Conservation (phyloP, 1,140 invertebrate species). For the Harpegnathos saltator region DNA sequence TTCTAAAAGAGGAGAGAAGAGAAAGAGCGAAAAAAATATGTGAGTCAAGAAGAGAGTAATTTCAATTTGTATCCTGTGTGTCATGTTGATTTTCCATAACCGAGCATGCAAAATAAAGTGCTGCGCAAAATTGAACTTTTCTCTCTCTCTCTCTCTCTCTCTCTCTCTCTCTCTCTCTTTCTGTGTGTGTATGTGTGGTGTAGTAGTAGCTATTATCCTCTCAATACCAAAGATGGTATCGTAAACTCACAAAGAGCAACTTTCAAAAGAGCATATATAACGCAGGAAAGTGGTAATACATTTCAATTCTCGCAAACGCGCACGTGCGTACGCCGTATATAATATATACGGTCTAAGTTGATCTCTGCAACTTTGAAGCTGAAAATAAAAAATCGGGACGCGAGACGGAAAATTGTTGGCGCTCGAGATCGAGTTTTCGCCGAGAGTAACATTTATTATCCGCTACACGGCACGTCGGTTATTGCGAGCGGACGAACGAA, state of each 20-base stretch:
- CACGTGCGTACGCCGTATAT: neutral
- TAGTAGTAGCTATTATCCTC: too few relatives aligned
- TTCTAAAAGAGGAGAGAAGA: too few relatives aligned
- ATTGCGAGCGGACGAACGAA: constrained; percentile 37
- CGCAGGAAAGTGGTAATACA: neutral
- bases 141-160: too few relatives aligned
- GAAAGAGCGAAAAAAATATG: too few relatives aligned
- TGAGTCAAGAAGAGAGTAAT: too few relatives aligned
- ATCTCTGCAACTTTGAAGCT: constrained; percentile 15
- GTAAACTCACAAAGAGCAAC: neutral
- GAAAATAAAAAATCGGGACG: constrained; percentile 26
- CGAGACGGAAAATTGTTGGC: constrained; percentile 16
- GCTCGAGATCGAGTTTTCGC: constrained; percentile 24
- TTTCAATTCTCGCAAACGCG: too few relatives aligned
- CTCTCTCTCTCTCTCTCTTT: too few relatives aligned
- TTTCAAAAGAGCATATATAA: neutral
- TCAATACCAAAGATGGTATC: neutral
- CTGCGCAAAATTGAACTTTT: too few relatives aligned
- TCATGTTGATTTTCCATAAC: too few relatives aligned
- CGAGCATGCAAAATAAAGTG: too few relatives aligned
- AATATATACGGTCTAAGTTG: neutral
- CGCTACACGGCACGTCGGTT: constrained; percentile 3
- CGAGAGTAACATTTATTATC: constrained; percentile 55
- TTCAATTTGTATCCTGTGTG: too few relatives aligned
- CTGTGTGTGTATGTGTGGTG: too few relatives aligned